Percentiles rank a stretch among this genome's conserved stretches.
Conservation (phyloP, 2,888 invertebrate genomes). For the Rhagium mordax region DNA sequence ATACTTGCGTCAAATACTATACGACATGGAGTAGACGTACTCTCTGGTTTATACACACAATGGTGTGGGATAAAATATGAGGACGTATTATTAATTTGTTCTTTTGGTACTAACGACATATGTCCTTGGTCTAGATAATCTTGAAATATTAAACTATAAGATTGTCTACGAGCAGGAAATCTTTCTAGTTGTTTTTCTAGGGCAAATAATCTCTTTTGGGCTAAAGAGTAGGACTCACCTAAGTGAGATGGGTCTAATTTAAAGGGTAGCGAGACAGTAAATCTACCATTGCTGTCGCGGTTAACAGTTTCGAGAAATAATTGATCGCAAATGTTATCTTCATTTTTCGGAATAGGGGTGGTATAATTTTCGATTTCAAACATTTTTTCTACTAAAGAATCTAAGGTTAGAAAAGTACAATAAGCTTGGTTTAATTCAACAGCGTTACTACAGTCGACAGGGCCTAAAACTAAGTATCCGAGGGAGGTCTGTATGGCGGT, state of each 20-base stretch:
- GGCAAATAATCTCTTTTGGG: not conserved
- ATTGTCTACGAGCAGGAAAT: not conserved
- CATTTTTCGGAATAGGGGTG: not conserved
- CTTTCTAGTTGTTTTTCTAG: not conserved
- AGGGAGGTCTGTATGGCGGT: not conserved
- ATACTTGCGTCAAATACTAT: slow-evolving; percentile 26
- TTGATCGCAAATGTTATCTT: not conserved
- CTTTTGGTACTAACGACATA: slow-evolving; percentile 1
- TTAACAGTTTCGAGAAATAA: not conserved
- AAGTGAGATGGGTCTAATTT: slow-evolving; percentile 6
- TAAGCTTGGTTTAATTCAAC: not conserved
- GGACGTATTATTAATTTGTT: slow-evolving; percentile 17
- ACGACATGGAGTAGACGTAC: slow-evolving; percentile 14
- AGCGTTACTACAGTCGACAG: not conserved
- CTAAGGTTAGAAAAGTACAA: not conserved
- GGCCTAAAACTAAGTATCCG: not conserved
- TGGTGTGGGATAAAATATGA: slow-evolving; percentile 25
- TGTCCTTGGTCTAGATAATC: slow-evolving; percentile 20
- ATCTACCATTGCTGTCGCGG: not conserved
- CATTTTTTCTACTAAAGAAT: not conserved
- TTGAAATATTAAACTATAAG: slow-evolving; percentile 6
- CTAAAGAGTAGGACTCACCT: slow-evolving; percentile 10
- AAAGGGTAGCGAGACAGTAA: slow-evolving; percentile 12
- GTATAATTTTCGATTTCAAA: not conserved
- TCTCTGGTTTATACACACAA: slow-evolving; percentile 20